phyloP scores from a whole-genome alignment of 2,797 vertebrate genomes.

The Thunnus albacares region DNA sequence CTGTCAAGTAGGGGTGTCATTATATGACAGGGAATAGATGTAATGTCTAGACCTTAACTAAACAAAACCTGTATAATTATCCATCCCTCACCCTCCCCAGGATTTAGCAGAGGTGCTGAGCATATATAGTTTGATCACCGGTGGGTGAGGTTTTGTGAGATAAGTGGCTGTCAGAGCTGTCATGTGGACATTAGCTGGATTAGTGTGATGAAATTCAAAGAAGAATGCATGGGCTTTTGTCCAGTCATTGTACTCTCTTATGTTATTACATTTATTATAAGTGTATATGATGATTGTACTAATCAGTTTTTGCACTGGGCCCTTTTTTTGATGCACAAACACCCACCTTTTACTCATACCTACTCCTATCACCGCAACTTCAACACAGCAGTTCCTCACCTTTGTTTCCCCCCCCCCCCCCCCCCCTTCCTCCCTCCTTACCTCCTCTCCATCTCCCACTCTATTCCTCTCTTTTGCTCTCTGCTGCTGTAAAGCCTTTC shows the following conservation, averaged over 20 bases:
- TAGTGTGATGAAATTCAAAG: conserved; percentile 41
- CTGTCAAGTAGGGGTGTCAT: conserved; percentile 24
- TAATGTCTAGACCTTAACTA: conserved; percentile 69
- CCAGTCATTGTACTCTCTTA: conserved; percentile 31
- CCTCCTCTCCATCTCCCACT: conserved; percentile 38
- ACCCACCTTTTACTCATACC: conserved; percentile 46
- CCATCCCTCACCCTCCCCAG: conserved; percentile 14
- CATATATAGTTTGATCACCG: conserved; percentile 18
- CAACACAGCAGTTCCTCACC: conserved; percentile 47
- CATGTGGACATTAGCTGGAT: conserved; percentile 57
- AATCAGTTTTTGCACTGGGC: conserved; percentile 29
- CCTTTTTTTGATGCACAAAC: conserved; percentile 18
- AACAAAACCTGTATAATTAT: conserved; percentile 61
- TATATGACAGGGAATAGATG: conserved; percentile 20
- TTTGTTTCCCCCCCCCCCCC: conserved; percentile 32
- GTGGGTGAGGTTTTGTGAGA: conserved; percentile 33
- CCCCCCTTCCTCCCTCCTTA: neutral
- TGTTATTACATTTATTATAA: conserved; percentile 54
- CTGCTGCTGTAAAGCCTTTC: conserved; percentile 81
- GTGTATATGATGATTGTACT: conserved; percentile 34
- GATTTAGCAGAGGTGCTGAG: conserved; percentile 43
- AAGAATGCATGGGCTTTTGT: conserved; percentile 8
- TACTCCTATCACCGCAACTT: conserved; percentile 38
- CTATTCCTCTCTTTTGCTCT: conserved; percentile 56
- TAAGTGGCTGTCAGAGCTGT: conserved; percentile 42